A percentile compares a stretch with the other conserved stretches of the same genome.
Conservation (phyloP, 2,113 vertebrate species). For the Dascyllus trimaculatus region DNA sequence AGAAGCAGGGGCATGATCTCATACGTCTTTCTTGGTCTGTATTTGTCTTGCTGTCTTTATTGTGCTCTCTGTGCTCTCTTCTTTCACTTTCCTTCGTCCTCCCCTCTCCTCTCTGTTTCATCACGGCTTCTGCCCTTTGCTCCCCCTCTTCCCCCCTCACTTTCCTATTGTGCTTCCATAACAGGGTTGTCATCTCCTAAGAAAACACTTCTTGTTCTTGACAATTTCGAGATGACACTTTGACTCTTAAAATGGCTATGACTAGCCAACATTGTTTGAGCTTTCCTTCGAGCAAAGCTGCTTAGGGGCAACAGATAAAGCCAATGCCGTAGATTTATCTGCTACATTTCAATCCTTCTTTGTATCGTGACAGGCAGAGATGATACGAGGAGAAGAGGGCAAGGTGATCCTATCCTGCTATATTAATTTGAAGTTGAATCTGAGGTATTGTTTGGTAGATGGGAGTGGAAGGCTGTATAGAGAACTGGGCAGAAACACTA, state of each 20-base stretch:
- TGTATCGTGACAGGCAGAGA: conserved; percentile 61
- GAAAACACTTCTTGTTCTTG: conserved; percentile 68
- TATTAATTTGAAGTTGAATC: conserved; percentile 65
- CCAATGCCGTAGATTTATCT: conserved; percentile 71
- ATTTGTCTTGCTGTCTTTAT: conserved; percentile 76
- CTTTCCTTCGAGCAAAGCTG: conserved; percentile 78
- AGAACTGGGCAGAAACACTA: conserved; percentile 31
- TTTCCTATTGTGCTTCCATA: conserved; percentile 57
- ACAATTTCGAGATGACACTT: conserved; percentile 67
- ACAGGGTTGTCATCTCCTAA: conserved; percentile 64
- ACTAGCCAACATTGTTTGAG: conserved; percentile 78
- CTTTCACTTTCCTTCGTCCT: neutral
- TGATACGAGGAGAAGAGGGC: conserved; percentile 53
- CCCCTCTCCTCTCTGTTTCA: conserved; percentile 30
- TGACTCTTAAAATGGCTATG: conserved; percentile 70
- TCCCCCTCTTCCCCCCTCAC: conserved; percentile 22
- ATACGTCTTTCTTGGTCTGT: conserved; percentile 73
- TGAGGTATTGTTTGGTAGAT: conserved; percentile 39
- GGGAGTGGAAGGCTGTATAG: conserved; percentile 28
- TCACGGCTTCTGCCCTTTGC: conserved; percentile 43
- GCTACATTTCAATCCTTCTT: conserved; percentile 74
- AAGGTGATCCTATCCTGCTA: conserved; percentile 63
- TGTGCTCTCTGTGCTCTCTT: conserved; percentile 47
- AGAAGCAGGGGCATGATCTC: conserved; percentile 72
- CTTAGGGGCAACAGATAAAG: conserved; percentile 77